Conservation (phyloP, 2,113 vertebrate genomes). For the Pelecanus crispus region DNA sequence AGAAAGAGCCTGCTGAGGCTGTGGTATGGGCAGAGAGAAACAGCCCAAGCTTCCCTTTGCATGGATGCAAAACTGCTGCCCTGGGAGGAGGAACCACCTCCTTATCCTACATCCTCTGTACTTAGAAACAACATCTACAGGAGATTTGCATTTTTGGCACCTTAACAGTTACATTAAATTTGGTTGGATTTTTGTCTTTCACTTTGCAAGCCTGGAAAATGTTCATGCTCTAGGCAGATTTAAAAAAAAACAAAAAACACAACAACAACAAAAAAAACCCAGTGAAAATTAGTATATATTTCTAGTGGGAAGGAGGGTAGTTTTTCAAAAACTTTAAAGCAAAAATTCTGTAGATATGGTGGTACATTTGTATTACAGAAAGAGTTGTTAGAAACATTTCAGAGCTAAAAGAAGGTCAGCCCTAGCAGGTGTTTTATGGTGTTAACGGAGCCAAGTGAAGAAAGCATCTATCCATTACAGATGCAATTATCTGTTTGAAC, state of each 20-base stretch:
- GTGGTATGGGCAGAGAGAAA: background rate
- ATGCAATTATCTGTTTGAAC: slow-evolving; percentile 13
- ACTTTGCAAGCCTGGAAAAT: background rate
- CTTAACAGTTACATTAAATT: background rate
- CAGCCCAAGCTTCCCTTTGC: background rate
- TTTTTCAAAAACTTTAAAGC: background rate
- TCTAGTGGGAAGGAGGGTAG: background rate
- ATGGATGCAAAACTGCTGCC: background rate
- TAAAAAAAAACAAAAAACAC: background rate
- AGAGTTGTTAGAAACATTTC: background rate
- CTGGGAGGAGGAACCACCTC: background rate
- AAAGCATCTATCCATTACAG: background rate
- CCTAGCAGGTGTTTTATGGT: slow-evolving; percentile 26
- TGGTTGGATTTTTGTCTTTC: background rate
- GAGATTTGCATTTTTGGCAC: background rate
- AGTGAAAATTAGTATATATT: background rate
- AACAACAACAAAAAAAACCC: background rate
- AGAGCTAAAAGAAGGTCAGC: background rate
- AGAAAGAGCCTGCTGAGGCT: background rate
- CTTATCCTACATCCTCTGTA: background rate
- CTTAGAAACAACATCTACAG: background rate
- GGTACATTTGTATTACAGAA: background rate
- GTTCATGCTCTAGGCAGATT: background rate
- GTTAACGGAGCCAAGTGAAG: background rate
- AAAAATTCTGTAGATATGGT: background rate